Conservation (phyloP, 2,888 invertebrate genomes). For the Nasonia oneida region DNA sequence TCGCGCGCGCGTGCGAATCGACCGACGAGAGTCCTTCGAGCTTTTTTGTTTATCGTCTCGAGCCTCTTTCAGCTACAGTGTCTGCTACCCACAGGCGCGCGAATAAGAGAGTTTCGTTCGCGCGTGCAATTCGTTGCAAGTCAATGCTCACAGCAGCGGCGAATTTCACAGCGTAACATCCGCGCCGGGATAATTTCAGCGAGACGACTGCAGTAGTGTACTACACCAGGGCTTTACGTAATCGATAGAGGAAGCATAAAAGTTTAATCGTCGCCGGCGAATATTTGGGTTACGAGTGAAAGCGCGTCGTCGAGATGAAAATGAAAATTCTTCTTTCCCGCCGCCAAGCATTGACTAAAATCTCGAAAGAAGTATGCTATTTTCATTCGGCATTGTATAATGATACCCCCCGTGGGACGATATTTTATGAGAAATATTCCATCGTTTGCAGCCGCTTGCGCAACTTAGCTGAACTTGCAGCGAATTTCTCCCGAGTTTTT, state of each 20-base stretch:
- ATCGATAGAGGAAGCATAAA: constrained; percentile 26
- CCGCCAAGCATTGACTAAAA: not conserved
- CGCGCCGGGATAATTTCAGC: not conserved
- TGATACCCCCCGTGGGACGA: not conserved
- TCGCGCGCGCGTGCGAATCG: not conserved
- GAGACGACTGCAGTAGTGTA: not conserved
- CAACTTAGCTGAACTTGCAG: constrained; percentile 31
- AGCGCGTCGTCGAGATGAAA: constrained; percentile 12
- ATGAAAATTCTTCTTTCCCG: not conserved
- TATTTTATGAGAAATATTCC: constrained; percentile 31
- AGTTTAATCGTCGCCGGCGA: not conserved
- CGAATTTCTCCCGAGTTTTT: not conserved
- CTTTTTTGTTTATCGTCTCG: not conserved
- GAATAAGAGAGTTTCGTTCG: not conserved
- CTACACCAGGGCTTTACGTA: not conserved
- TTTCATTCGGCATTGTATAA: constrained; percentile 18
- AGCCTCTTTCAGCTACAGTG: not conserved
- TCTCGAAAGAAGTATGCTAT: not conserved
- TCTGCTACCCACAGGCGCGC: not conserved
- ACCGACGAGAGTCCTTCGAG: constrained; percentile 5
- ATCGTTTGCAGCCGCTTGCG: constrained; percentile 45
- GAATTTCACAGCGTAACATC: not conserved
- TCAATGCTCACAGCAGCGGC: not conserved
- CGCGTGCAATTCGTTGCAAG: not conserved
- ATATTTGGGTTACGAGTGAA: constrained; percentile 17